These are phyloP conservation scores for Drosophila buzzatii DNA, from an alignment of 2,888 invertebrate genomes.

Conservation along the genomic window DNA sequence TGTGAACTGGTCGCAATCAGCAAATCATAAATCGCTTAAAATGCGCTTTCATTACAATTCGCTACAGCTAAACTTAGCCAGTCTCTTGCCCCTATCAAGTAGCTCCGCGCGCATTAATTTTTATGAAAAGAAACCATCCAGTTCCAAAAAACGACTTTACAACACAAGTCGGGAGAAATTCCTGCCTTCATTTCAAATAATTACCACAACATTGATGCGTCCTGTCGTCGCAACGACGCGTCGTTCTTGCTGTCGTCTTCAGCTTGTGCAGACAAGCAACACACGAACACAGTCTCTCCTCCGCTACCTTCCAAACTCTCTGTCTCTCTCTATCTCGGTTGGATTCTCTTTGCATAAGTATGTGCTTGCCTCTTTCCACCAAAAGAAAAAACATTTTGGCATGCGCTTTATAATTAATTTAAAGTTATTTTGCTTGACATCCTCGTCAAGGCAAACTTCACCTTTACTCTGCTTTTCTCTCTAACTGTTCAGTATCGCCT, in stretches of 20 bases:
- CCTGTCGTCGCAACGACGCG: slow-evolving; percentile 59
- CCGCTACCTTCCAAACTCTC: neutral
- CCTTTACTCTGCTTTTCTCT: neutral
- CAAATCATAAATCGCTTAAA: slow-evolving; percentile 54
- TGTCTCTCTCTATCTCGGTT: neutral
- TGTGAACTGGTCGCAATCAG: slow-evolving; percentile 35
- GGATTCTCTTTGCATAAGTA: neutral
- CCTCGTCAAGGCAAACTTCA: slow-evolving; percentile 32
- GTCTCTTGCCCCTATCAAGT: neutral
- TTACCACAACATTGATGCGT: slow-evolving; percentile 77
- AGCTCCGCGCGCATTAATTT: neutral
- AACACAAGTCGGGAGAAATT: slow-evolving; percentile 51
- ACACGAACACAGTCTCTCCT: slow-evolving; percentile 1
- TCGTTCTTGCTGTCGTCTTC: slow-evolving; percentile 29
- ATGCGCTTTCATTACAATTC: slow-evolving; percentile 54
- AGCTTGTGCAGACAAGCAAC: slow-evolving; percentile 11
- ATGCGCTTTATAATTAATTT: slow-evolving; percentile 78
- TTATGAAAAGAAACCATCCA: slow-evolving; percentile 5
- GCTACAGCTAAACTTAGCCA: slow-evolving; percentile 1
- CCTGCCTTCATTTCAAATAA: slow-evolving; percentile 77
- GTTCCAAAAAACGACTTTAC: slow-evolving; percentile 28
- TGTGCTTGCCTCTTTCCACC: neutral
- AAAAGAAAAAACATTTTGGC: slow-evolving; percentile 60
- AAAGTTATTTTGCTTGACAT: slow-evolving; percentile 77
- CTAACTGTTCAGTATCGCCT: slow-evolving; percentile 5